Evolutionary conservation across 2,797 vertebrate genomes (phyloP).

Genomic region (Perodicticus potto): DNA sequence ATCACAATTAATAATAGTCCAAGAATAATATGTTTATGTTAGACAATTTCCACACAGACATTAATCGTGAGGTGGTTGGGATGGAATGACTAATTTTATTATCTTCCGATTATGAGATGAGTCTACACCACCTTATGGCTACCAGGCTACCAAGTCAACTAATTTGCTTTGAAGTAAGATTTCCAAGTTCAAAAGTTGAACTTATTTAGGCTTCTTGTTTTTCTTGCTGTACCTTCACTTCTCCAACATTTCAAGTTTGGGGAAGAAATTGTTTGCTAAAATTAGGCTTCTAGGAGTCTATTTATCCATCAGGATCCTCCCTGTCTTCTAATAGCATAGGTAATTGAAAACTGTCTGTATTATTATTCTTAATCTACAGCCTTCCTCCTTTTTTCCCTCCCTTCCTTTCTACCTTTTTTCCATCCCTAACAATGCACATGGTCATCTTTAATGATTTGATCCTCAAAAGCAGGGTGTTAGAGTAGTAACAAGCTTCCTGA

Average conservation of each 20-base stretch:
- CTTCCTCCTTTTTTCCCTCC: background rate
- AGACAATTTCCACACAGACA: background rate
- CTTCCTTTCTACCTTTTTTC: accelerated
- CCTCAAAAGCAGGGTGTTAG: accelerated
- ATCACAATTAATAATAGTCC: background rate
- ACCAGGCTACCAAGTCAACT: slow-evolving; percentile 2
- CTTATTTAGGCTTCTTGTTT: background rate
- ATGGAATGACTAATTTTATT: background rate
- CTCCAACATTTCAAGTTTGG: background rate
- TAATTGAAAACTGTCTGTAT: background rate
- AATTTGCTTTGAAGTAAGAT: background rate
- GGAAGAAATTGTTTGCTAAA: background rate
- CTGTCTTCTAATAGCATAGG: background rate
- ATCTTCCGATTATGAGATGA: background rate
- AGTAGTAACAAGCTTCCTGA: background rate
- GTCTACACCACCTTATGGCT: background rate
- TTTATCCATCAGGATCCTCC: background rate
- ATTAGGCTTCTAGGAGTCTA: background rate
- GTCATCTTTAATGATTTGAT: background rate
- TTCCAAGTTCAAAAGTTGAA: slow-evolving; percentile 1
- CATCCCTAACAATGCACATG: background rate
- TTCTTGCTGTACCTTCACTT: background rate
- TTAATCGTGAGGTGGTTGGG: background rate
- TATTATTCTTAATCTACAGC: background rate
- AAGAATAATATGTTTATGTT: background rate